phyloP scores from a whole-genome alignment of 2,113 vertebrate species.

The human region GRCh38 chr2:115166001-115166500 shows the following conservation, averaged over 20 bases:
- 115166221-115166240: not conserved
- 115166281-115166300: conserved; percentile 64
- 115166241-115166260: conserved; percentile 53
- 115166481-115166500: not conserved
- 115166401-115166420: not conserved
- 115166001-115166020: not conserved
- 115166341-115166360: not conserved
- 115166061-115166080: conserved; percentile 49
- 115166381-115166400: not conserved
- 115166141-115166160: conserved; percentile 31
- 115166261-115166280: conserved; percentile 37
- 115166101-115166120: conserved; percentile 59
- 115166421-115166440: not conserved
- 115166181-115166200: conserved; percentile 31
- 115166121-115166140: conserved; percentile 53
- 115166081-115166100: conserved; percentile 46
- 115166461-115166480: not conserved
- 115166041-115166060: conserved; percentile 58
- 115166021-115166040: not conserved
- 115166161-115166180: not conserved
- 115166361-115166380: not conserved
- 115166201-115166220: conserved; percentile 25
- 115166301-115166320: not conserved
- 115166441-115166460: not conserved
- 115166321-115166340: not conserved